Conservation (phyloP, 2,888 invertebrate species). For the Agrenia bidenticulata region DNA sequence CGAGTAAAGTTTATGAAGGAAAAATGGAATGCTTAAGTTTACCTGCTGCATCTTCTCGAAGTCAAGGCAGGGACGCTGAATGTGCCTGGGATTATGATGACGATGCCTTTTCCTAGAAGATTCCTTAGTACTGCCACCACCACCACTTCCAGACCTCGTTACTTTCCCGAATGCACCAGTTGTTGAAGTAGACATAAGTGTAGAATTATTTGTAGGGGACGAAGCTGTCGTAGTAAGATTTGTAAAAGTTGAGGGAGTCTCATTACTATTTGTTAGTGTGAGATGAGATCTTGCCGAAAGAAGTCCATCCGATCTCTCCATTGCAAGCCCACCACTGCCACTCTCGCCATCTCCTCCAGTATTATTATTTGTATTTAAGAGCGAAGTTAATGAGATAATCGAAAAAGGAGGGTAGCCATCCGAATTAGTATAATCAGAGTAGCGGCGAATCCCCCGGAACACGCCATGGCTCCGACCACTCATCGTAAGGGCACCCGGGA, state of each 20-base stretch:
- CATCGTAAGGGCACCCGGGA: constrained; percentile 46
- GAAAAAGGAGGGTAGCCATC: constrained; percentile 14
- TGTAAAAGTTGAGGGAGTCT: constrained; percentile 27
- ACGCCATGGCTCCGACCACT: constrained; percentile 48
- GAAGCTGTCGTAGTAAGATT: constrained; percentile 52
- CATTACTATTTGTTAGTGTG: constrained; percentile 14
- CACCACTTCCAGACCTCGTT: constrained; percentile 25
- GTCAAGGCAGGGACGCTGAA: constrained; percentile 85
- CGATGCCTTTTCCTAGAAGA: constrained; percentile 62
- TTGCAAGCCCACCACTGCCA: not conserved
- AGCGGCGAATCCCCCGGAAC: constrained; percentile 38
- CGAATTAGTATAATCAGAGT: constrained; percentile 1
- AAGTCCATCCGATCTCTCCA: constrained; percentile 15
- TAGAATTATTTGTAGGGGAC: constrained; percentile 58
- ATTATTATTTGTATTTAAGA: constrained; percentile 1
- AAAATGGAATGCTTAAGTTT: constrained; percentile 54
- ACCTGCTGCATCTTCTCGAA: constrained; percentile 98
- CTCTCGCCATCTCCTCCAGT: not conserved
- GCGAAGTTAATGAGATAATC: constrained; percentile 18
- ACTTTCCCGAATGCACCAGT: constrained; percentile 39
- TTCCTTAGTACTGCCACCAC: constrained; percentile 53
- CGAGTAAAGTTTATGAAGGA: not conserved
- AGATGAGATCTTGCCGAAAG: constrained; percentile 17
- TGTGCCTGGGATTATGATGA: constrained; percentile 61
- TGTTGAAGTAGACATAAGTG: constrained; percentile 56